Evolutionary conservation across 2,888 invertebrate genomes (phyloP).

Genomic region (Microchrysa polita): DNA sequence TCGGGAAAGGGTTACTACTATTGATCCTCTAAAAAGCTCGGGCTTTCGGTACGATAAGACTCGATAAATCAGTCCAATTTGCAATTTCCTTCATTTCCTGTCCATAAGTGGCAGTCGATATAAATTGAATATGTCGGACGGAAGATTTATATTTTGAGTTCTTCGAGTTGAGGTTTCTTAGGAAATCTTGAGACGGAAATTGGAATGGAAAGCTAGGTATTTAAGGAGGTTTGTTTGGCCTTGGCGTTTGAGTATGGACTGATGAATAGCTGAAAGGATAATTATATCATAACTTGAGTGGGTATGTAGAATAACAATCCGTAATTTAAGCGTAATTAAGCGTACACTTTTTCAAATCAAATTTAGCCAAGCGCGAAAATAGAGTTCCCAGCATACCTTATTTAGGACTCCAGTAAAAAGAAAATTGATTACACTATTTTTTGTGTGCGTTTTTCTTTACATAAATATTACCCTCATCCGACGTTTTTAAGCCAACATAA

Average conservation of each 20-base stretch:
- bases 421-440: too few relatives aligned
- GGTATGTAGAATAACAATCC: too few relatives aligned
- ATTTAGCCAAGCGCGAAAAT: too few relatives aligned
- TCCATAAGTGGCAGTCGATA: neutral
- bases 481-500: too few relatives aligned
- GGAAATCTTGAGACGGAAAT: neutral
- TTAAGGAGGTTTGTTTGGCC: neutral
- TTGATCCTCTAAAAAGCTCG: neutral
- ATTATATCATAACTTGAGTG: too few relatives aligned
- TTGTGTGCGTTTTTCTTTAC: too few relatives aligned
- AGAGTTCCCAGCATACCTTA: too few relatives aligned
- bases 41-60: neutral
- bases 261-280: too few relatives aligned
- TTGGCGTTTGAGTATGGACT: neutral
- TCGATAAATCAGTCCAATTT: constrained; percentile 10
- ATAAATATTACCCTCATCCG: too few relatives aligned
- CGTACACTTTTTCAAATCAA: too few relatives aligned
- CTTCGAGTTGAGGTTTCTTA: neutral
- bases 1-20: neutral
- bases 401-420: too few relatives aligned
- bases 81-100: constrained; percentile 2
- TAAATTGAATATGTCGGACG: neutral
- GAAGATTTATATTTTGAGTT: neutral
- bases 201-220: neutral
- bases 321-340: too few relatives aligned